Percentiles rank a stretch among this genome's conserved stretches.
Evolutionary conservation across 2,888 invertebrate species (phyloP).

Genomic region (Sycophila texana): DNA sequence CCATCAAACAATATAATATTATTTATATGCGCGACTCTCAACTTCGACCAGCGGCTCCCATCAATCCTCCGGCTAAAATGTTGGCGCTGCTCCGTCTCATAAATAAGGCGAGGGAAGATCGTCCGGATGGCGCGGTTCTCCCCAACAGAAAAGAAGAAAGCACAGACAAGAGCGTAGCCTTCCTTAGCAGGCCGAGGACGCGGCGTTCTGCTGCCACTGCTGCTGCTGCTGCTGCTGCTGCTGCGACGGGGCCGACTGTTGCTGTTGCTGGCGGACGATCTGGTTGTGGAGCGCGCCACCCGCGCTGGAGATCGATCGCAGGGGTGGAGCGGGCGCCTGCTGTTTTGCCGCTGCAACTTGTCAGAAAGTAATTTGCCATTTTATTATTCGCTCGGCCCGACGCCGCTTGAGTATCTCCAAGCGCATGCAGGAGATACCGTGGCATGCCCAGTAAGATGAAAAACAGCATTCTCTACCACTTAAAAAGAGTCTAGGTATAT

Average conservation of each 20-base stretch:
- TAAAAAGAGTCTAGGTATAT: not conserved
- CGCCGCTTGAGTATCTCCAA: not conserved
- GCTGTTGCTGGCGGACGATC: conserved; percentile 24
- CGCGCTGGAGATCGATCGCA: conserved; percentile 68
- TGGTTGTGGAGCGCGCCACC: conserved; percentile 53
- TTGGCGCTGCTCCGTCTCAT: conserved; percentile 15
- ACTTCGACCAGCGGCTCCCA: not conserved
- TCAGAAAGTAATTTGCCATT: conserved; percentile 60
- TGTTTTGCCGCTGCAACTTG: conserved; percentile 73
- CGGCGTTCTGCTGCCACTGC: conserved; percentile 66
- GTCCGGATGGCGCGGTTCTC: conserved; percentile 44
- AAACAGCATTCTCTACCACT: not conserved
- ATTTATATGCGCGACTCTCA: conserved; percentile 35
- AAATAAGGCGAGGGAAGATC: conserved; percentile 48
- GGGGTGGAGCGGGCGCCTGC: conserved; percentile 73
- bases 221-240: conserved; percentile 26
- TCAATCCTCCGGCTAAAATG: not conserved
- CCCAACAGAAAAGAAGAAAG: conserved; percentile 37
- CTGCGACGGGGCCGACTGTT: conserved; percentile 23
- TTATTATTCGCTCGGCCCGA: conserved; percentile 29
- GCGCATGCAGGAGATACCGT: not conserved
- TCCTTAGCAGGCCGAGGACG: conserved; percentile 67
- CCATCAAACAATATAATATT: conserved; percentile 40
- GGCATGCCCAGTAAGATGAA: not conserved
- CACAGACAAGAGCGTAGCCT: conserved; percentile 49